Conservation (phyloP, 30 jellyfish, hydroid and myxozoan species). For the Clytia hemisphaerica region DNA sequence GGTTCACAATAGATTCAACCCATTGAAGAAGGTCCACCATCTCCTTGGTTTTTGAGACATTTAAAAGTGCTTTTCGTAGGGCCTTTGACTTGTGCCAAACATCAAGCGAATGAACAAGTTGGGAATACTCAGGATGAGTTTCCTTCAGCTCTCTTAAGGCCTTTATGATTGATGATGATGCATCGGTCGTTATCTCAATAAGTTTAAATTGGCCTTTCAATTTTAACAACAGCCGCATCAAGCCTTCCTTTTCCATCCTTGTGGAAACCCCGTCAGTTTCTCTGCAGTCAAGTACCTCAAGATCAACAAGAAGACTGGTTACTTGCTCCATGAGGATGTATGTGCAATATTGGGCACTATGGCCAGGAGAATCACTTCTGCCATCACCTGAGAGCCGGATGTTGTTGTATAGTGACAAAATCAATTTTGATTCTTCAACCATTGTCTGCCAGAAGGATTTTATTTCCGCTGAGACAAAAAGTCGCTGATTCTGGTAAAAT, state of each 20-base stretch:
- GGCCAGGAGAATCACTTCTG: conserved; percentile 42
- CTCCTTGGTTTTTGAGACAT: conserved; percentile 12
- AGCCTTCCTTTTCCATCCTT: conserved; percentile 13
- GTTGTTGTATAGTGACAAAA: background rate
- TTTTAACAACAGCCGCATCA: background rate
- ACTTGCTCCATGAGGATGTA: conserved; percentile 28
- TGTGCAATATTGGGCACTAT: conserved; percentile 10
- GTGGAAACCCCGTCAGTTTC: conserved; percentile 23
- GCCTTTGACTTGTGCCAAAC: conserved; percentile 27
- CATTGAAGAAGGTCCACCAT: conserved; percentile 4
- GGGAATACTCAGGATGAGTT: background rate
- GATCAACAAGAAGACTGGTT: conserved; percentile 1
- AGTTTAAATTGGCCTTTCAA: background rate
- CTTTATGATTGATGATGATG: conserved; percentile 8
- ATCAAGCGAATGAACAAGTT: conserved; percentile 6
- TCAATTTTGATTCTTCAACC: background rate
- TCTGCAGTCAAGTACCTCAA: conserved; percentile 16
- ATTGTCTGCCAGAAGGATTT: conserved; percentile 16
- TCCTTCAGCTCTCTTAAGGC: conserved; percentile 8
- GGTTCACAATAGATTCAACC: too few species aligned
- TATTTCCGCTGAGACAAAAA: conserved; percentile 8
- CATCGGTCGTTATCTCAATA: conserved; percentile 24
- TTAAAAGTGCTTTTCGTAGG: background rate
- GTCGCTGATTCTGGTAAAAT: conserved; percentile 1
- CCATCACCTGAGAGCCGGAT: conserved; percentile 34